phyloP scores from a whole-genome alignment of 2,888 invertebrate species.

The Coleophora deauratella region DNA sequence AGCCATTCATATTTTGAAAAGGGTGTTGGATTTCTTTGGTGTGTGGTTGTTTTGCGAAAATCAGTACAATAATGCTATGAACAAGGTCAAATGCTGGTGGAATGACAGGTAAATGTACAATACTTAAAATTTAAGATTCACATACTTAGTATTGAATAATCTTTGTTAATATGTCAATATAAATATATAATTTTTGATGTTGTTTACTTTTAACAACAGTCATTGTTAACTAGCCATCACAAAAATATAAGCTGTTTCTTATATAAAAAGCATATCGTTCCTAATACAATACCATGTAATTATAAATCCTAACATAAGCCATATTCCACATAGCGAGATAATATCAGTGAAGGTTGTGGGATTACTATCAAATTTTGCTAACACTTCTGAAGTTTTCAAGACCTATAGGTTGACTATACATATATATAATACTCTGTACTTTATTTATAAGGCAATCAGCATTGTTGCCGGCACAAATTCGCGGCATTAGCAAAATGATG shows the following conservation, averaged over 20 bases:
- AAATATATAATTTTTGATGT: no score
- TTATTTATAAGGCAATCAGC: conserved; percentile 71
- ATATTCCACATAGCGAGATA: no score
- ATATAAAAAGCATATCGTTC: no score
- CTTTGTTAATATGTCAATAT: not conserved
- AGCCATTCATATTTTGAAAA: conserved; percentile 77
- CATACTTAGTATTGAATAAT: not conserved
- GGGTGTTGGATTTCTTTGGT: conserved; percentile 64
- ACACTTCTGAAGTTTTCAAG: no score
- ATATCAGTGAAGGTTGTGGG: no score
- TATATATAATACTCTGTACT: not conserved
- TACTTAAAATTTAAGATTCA: conserved; percentile 4
- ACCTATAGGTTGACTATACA: no score
- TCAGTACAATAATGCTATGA: conserved; percentile 49
- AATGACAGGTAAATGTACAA: conserved; percentile 70
- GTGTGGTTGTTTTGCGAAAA: conserved; percentile 65
- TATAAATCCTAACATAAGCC: no score
- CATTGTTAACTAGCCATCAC: conserved; percentile 1
- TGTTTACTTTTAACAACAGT: not conserved
- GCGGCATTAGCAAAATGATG: conserved; percentile 82
- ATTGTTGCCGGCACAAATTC: conserved; percentile 82
- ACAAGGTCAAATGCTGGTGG: conserved; percentile 74
- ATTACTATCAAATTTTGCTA: no score
- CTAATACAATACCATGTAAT: no score
- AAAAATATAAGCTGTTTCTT: no score